phyloP scores from a whole-genome alignment of 2,113 vertebrate species.

The Nyctereutes procyonoides region DNA sequence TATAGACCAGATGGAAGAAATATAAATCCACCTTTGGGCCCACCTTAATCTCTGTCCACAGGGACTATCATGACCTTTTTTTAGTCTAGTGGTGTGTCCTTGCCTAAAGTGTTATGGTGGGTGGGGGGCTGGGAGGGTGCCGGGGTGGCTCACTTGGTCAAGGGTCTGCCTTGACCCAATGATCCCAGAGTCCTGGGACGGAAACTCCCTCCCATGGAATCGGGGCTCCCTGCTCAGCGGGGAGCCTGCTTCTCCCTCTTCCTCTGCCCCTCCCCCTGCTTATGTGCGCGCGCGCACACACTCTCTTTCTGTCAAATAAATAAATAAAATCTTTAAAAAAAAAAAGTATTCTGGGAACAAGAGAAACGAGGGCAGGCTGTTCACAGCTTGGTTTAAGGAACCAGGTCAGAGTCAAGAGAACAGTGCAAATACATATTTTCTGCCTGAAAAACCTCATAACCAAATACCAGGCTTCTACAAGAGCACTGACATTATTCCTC shows the following conservation, averaged over 20 bases:
- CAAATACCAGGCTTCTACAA: background rate
- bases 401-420: background rate
- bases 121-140: too few relatives aligned
- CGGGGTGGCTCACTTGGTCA: too few relatives aligned
- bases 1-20: background rate
- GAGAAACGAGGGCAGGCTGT: background rate
- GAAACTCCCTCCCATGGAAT: too few relatives aligned
- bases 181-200: too few relatives aligned
- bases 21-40: background rate
- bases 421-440: background rate
- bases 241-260: too few relatives aligned
- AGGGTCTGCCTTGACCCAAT: too few relatives aligned
- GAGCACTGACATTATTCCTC: fast-evolving
- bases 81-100: background rate
- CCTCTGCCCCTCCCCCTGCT: too few relatives aligned
- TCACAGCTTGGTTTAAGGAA: background rate
- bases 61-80: background rate
- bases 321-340: too few relatives aligned
- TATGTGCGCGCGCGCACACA: fast-evolving
- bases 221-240: too few relatives aligned
- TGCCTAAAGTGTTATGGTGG: background rate
- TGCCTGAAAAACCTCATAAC: background rate
- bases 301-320: too few relatives aligned
- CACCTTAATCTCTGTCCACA: background rate
- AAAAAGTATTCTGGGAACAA: background rate